These are phyloP conservation scores for Ivindomyrus marchei DNA, from an alignment of 2,113 vertebrate species.

Conservation along the genomic window DNA sequence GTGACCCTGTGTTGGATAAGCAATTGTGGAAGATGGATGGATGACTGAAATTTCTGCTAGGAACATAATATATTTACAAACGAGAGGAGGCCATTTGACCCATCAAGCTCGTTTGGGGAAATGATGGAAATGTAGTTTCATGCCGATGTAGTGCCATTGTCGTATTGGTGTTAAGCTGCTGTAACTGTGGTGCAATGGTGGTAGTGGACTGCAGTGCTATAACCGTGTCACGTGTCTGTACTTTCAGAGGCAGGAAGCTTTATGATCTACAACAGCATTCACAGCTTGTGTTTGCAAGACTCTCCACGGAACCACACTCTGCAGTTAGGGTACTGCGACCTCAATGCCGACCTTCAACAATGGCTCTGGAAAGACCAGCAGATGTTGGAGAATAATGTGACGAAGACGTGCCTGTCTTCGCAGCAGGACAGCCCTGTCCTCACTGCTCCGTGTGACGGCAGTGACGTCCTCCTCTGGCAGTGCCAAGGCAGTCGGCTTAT, in stretches of 20 bases:
- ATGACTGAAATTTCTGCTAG: not conserved
- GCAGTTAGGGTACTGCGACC: constrained; percentile 43
- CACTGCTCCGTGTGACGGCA: constrained; percentile 36
- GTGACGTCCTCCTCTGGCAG: constrained; percentile 43
- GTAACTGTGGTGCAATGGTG: not conserved
- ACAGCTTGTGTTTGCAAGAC: constrained; percentile 54
- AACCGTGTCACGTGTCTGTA: not conserved
- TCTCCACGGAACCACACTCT: constrained; percentile 27
- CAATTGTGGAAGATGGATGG: not conserved
- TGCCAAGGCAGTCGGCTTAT: constrained; percentile 48
- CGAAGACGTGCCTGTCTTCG: constrained; percentile 50
- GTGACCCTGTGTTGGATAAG: not conserved
- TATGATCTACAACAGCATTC: constrained; percentile 47
- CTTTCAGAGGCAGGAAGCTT: constrained; percentile 44
- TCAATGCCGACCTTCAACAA: constrained; percentile 51
- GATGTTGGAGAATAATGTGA: constrained; percentile 40
- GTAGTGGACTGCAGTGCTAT: not conserved
- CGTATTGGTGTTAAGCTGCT: not conserved
- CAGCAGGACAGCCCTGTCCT: constrained; percentile 20
- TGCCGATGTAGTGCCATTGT: not conserved
- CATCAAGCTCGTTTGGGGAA: too few species aligned
- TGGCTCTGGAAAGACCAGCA: constrained; percentile 51
- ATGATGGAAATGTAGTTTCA: not conserved
- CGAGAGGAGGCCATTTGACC: too few species aligned
- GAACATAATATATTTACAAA: too few species aligned